Conservation (phyloP, 2,888 invertebrate genomes). For the Calliopum simillimum region DNA sequence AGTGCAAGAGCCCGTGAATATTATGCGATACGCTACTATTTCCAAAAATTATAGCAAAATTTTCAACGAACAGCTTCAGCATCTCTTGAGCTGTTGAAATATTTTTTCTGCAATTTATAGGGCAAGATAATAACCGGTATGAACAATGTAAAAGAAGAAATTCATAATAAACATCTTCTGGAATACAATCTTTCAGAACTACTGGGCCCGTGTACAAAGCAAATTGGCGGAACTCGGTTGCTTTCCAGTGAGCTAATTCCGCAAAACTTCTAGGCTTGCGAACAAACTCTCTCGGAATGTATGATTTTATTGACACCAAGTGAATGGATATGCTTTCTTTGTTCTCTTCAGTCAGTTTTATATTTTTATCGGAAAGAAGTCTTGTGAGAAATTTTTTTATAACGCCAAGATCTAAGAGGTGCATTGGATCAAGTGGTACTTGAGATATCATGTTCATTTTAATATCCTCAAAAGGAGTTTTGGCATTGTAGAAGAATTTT, state of each 20-base stretch:
- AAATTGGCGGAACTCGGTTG: constrained; percentile 37
- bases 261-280: constrained; percentile 35
- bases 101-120: not conserved
- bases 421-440: constrained; percentile 34
- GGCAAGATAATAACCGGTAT: constrained; percentile 17
- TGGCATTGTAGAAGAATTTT: not conserved
- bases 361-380: constrained; percentile 1
- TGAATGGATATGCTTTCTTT: constrained; percentile 11
- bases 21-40: constrained; percentile 6
- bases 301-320: constrained; percentile 14
- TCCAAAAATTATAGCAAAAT: constrained; percentile 16
- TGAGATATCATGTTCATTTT: constrained; percentile 24
- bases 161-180: constrained; percentile 20
- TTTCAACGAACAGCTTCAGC: constrained; percentile 12
- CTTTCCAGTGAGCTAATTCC: constrained; percentile 34
- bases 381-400: constrained; percentile 25
- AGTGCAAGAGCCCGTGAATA: constrained; percentile 21
- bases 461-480: constrained; percentile 22
- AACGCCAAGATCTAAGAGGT: constrained; percentile 26
- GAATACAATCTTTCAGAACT: constrained; percentile 26
- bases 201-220: constrained; percentile 28
- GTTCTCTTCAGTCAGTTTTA: not conserved
- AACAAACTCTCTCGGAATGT: constrained; percentile 19
- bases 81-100: not conserved
- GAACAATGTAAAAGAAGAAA: constrained; percentile 32